Evolutionary conservation across 1,140 invertebrate species (phyloP).

Genomic region (Micrasema longulum): DNA sequence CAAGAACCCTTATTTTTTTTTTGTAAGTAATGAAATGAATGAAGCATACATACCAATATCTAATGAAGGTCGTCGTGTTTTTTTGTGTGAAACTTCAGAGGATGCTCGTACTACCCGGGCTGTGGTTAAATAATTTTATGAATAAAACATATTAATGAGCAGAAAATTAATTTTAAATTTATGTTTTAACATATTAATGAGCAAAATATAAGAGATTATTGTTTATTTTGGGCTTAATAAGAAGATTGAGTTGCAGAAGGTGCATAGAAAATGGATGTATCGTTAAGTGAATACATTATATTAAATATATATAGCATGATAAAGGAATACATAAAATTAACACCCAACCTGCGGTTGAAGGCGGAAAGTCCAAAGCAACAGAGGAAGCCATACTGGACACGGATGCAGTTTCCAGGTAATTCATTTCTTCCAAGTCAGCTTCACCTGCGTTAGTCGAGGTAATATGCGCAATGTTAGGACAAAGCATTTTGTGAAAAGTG

Average conservation of each 20-base stretch:
- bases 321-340: no score
- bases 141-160: not conserved
- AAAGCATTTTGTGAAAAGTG: not conserved
- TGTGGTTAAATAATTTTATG: not conserved
- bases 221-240: no score
- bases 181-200: no score
- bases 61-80: conserved; percentile 58
- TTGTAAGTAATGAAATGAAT: no score
- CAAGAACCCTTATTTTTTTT: no score
- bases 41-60: conserved; percentile 58
- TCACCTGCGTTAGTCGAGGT: conserved; percentile 56
- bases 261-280: no score
- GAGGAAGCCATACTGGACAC: conserved; percentile 47
- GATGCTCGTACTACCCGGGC: conserved; percentile 50
- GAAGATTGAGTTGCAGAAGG: no score
- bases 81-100: conserved; percentile 58
- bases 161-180: no score
- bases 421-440: conserved; percentile 57
- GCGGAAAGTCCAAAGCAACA: conserved; percentile 51
- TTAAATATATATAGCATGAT: no score
- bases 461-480: conserved; percentile 17
- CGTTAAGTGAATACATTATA: no score
- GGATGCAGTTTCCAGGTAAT: conserved; percentile 54
- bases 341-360: conserved; percentile 20
- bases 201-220: no score